Evolutionary conservation across 2,113 vertebrate species (phyloP), one percentile per base, ranked within the genome.

Genomic region (Panthera tigris): DNA sequence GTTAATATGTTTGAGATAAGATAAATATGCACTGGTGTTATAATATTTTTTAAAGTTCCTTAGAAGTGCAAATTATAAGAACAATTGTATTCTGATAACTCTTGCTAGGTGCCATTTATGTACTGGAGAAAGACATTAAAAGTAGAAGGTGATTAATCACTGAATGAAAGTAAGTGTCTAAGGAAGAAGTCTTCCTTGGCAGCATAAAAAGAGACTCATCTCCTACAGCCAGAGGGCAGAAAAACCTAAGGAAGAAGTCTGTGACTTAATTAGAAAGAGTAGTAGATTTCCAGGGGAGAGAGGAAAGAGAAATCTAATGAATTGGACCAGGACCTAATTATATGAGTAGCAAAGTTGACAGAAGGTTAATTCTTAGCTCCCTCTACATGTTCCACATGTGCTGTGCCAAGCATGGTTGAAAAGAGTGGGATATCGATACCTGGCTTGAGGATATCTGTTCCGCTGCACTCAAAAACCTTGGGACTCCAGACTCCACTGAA

Each of bases 251-350:
- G 16, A 78, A 84, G 71, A 78, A 29, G 27, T 7, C n/a, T 66
- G 39, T 0, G 6, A 76, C 4, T 93, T 96, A 87, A 84, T 97
- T 97, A 89, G 71, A 74, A 96, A 80, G 69, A 90, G 1, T 4
- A 92, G 36, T 57, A 92, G 45, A 73, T 52, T 94, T 82, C 25
- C 31, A n/a, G 52, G 19, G 55, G 91, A 66, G 36, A 66, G 1
- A 84, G 29, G 33, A 19, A n/a, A 61, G 33, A 96, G 3, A 89
- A 92, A 69, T 18, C 48, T 61, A 63, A 90, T 61, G 36, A 83
- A 41, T 78, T 93, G n/a, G 23, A 63, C 48, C 36, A 89, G 21
- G 12, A 27, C n/a, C 33, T 91, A 76, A 73, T 95, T 81, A 83
- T 52, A 74, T 27, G 29, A 81, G 11, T 78, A 68, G 31, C 57